Percentiles rank a stretch among this genome's conserved stretches.
These are phyloP conservation scores for Adrianichthys oophorus DNA, from an alignment of 2,797 vertebrate species.

Conservation along the genomic window DNA sequence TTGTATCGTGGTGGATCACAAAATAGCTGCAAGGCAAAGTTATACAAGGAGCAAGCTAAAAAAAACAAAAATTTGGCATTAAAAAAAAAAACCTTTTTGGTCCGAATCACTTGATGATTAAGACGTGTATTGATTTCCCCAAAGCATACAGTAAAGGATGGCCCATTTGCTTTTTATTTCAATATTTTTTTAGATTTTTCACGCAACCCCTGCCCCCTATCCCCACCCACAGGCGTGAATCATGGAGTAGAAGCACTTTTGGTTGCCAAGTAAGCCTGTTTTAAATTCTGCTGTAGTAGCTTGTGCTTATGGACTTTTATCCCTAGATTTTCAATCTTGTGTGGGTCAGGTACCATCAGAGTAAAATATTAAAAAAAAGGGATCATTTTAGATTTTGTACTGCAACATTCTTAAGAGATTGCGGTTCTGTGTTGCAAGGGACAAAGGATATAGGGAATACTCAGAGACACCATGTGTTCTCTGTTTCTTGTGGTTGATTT, in stretches of 20 bases:
- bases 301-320: too few species aligned
- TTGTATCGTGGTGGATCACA: constrained; percentile 40
- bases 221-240: constrained; percentile 1
- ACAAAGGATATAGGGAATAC: too few species aligned
- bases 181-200: too few species aligned
- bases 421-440: too few species aligned
- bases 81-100: constrained; percentile 3
- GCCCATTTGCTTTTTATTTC: too few species aligned
- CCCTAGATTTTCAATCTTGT: background rate
- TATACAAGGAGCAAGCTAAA: constrained; percentile 22
- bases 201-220: background rate
- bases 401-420: too few species aligned
- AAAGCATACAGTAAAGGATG: background rate
- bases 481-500: too few species aligned
- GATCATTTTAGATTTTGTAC: background rate
- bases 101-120: background rate
- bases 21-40: constrained; percentile 41
- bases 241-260: constrained; percentile 11
- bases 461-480: too few species aligned
- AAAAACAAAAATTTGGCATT: constrained; percentile 9
- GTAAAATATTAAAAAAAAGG: background rate
- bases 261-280: constrained; percentile 1
- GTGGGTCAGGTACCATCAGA: background rate
- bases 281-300: constrained; percentile 1
- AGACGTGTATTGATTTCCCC: background rate